phyloP scores from a whole-genome alignment of 2,888 invertebrate species.

The Euplagia quadripunctaria region DNA sequence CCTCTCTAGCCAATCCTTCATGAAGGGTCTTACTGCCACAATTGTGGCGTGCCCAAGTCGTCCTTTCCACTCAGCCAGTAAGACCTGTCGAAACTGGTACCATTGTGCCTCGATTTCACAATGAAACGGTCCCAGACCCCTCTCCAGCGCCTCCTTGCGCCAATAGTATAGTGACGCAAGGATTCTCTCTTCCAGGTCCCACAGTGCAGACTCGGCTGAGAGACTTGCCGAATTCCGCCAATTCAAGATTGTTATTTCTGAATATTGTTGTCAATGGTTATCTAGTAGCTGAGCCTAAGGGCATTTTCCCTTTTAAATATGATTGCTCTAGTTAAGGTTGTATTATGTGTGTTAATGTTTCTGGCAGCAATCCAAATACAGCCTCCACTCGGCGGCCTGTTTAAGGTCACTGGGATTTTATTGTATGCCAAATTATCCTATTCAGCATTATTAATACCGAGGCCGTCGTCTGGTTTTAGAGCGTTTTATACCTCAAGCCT shows the following conservation, averaged over 20 bases:
- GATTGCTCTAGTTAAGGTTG: slow-evolving; percentile 41
- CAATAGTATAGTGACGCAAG: too few species aligned
- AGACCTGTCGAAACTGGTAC: too few species aligned
- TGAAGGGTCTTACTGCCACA: too few species aligned
- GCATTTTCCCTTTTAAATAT: background rate
- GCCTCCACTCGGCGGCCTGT: slow-evolving; percentile 63
- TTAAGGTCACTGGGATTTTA: slow-evolving; percentile 60
- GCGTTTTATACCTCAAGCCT: slow-evolving; percentile 22
- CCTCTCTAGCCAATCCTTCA: too few species aligned
- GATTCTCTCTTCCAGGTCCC: too few species aligned
- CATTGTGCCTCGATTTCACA: too few species aligned
- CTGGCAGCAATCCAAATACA: slow-evolving; percentile 77
- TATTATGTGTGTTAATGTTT: slow-evolving; percentile 75
- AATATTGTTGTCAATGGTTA: background rate
- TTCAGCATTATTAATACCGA: slow-evolving; percentile 63
- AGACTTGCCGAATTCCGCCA: too few species aligned
- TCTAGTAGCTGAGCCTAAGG: background rate
- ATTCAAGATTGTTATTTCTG: background rate
- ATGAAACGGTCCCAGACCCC: too few species aligned
- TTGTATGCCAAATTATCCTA: slow-evolving; percentile 72
- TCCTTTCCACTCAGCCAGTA: too few species aligned
- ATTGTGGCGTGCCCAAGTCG: too few species aligned
- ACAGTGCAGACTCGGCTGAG: too few species aligned
- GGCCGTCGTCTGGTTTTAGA: slow-evolving; percentile 36
- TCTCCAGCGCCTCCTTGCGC: too few species aligned